phyloP scores from a whole-genome alignment of 2,888 invertebrate genomes.

The Carcina quercana region DNA sequence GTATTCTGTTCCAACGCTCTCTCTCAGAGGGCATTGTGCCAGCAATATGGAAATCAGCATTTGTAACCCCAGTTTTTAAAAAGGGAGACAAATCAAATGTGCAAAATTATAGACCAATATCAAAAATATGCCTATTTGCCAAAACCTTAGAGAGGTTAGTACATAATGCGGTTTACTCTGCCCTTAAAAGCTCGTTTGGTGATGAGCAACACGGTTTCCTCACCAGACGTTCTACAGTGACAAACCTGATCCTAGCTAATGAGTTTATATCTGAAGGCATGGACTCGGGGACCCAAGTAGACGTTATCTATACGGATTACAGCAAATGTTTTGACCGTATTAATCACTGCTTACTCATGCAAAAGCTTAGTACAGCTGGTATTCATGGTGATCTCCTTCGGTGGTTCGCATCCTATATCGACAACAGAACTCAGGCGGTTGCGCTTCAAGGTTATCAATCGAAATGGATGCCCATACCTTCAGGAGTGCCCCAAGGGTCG shows the following conservation, averaged over 20 bases:
- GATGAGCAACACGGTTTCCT: too few species aligned
- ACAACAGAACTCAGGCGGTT: background rate
- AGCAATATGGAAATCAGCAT: conserved; percentile 1
- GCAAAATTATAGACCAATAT: too few species aligned
- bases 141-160: too few species aligned
- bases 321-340: conserved; percentile 1
- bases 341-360: background rate
- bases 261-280: background rate
- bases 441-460: background rate
- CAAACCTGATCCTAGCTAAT: too few species aligned
- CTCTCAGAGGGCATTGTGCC: background rate
- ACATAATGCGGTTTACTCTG: too few species aligned
- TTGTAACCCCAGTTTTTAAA: conserved; percentile 1
- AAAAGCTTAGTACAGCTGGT: background rate
- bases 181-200: too few species aligned
- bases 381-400: background rate
- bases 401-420: conserved; percentile 2
- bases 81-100: background rate
- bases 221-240: too few species aligned
- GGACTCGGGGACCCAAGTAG: background rate
- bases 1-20: conserved; percentile 1
- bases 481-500: conserved; percentile 2
- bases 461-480: background rate
- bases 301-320: conserved; percentile 1
- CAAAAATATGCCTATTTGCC: too few species aligned